These are phyloP conservation scores for Agrotis puta DNA, from an alignment of 2,888 invertebrate species.

Conservation along the genomic window DNA sequence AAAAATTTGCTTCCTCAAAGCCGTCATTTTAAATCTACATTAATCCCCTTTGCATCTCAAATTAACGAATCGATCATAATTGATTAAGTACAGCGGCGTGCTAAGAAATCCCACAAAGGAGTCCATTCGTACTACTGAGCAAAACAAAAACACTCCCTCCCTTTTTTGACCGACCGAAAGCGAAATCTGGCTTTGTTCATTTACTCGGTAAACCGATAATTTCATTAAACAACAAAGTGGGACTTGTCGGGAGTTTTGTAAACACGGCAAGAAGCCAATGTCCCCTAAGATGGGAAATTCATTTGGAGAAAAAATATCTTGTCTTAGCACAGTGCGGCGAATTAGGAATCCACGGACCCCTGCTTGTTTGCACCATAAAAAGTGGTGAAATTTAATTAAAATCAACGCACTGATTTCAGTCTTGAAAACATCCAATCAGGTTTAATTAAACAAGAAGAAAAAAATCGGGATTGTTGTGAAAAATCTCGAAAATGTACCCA, in stretches of 20 bases:
- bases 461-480: conserved; percentile 15
- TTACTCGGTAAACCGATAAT: conserved; percentile 91
- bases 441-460: conserved; percentile 54
- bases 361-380: conserved; percentile 73
- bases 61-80: conserved; percentile 90
- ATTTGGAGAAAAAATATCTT: conserved; percentile 87
- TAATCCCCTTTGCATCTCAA: conserved; percentile 84
- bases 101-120: conserved; percentile 86
- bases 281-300: conserved; percentile 89
- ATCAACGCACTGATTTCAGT: conserved; percentile 64
- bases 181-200: conserved; percentile 91
- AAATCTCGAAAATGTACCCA: conserved; percentile 44
- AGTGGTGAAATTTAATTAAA: conserved; percentile 68
- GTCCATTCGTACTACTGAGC: conserved; percentile 81
- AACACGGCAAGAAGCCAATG: conserved; percentile 90
- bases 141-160: conserved; percentile 85
- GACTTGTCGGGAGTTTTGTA: conserved; percentile 85
- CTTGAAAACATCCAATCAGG: conserved; percentile 59
- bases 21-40: conserved; percentile 57
- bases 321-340: conserved; percentile 80
- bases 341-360: conserved; percentile 78
- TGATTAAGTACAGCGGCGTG: conserved; percentile 87
- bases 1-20: conserved; percentile 65
- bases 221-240: conserved; percentile 91
- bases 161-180: conserved; percentile 87